These are phyloP conservation scores for Cataglyphis albicans DNA, from an alignment of 2,888 invertebrate species.

Conservation along the genomic window DNA sequence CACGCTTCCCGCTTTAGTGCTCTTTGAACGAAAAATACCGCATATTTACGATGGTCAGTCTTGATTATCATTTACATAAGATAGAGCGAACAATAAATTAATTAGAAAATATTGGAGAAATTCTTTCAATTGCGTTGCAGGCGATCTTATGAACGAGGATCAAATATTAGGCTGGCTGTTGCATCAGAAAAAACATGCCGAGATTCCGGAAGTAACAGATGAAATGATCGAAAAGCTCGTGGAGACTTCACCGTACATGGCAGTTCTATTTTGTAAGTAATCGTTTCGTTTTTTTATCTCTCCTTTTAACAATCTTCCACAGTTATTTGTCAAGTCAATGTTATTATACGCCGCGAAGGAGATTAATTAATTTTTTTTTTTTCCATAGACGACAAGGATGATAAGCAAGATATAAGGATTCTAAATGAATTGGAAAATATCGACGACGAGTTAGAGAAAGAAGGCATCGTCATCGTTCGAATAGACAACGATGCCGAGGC, in stretches of 20 bases:
- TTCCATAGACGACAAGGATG: conserved; percentile 93
- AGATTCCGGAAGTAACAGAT: conserved; percentile 96
- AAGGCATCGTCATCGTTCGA: conserved; percentile 95
- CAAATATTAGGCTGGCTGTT: conserved; percentile 95
- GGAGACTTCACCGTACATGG: conserved; percentile 92
- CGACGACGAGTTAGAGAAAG: conserved; percentile 95
- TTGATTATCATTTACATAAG: neutral
- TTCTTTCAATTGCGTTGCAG: conserved; percentile 82
- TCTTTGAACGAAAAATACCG: conserved; percentile 89
- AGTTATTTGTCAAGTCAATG: conserved; percentile 73
- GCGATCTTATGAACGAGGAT: conserved; percentile 96
- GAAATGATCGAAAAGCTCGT: conserved; percentile 97
- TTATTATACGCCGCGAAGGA: conserved; percentile 60
- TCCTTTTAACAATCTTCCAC: conserved; percentile 75
- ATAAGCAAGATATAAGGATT: conserved; percentile 95
- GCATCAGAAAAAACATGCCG: conserved; percentile 95
- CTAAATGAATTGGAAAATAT: conserved; percentile 96
- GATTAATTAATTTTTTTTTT: conserved; percentile 62
- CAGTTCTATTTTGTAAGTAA: conserved; percentile 96
- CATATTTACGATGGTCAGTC: conserved; percentile 88
- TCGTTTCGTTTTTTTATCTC: conserved; percentile 74
- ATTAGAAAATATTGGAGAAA: neutral
- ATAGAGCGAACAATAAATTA: neutral
- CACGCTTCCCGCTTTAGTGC: conserved; percentile 92
- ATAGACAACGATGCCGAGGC: conserved; percentile 96